phyloP scores from a whole-genome alignment of 1,140 invertebrate species.

The Notospermus geniculatus region DNA sequence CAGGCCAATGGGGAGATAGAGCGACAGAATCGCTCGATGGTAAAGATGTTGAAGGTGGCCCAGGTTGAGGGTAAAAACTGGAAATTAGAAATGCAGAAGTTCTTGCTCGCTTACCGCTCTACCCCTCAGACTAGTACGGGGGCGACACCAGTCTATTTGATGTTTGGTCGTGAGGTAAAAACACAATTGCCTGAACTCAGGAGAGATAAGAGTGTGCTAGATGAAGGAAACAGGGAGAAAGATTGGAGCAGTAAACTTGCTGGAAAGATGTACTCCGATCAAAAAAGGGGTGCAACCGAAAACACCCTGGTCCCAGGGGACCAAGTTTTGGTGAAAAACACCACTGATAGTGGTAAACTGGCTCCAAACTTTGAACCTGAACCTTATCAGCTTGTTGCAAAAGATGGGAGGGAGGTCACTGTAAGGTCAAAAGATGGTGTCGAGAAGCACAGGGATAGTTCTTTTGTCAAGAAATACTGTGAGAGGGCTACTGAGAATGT shows the following conservation, averaged over 20 bases:
- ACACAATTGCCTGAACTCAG: constrained; percentile 9
- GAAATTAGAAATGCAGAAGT: constrained; percentile 13
- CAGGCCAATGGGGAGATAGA: constrained; percentile 19
- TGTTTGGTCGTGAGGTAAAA: constrained; percentile 11
- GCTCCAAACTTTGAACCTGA: constrained; percentile 1
- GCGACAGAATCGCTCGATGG: constrained; percentile 8
- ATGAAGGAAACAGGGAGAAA: background rate
- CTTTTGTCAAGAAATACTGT: background rate
- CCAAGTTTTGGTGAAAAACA: constrained; percentile 5
- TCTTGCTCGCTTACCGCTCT: constrained; percentile 15
- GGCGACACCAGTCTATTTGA: background rate
- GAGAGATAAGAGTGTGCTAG: background rate
- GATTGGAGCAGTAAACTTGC: background rate
- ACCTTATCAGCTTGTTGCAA: background rate
- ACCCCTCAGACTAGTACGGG: constrained; percentile 15
- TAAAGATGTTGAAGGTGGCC: constrained; percentile 14
- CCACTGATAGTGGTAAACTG: background rate
- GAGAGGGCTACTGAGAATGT: background rate
- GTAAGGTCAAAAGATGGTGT: background rate
- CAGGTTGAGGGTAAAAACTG: constrained; percentile 13
- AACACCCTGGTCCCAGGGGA: background rate
- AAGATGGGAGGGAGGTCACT: constrained; percentile 5
- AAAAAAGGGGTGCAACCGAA: background rate
- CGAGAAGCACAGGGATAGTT: background rate
- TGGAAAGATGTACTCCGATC: constrained; percentile 7